Percentiles rank a stretch among this genome's conserved stretches.
These are phyloP conservation scores for Cryptoprocta ferox DNA, from an alignment of 2,797 vertebrate genomes.

Conservation along the genomic window DNA sequence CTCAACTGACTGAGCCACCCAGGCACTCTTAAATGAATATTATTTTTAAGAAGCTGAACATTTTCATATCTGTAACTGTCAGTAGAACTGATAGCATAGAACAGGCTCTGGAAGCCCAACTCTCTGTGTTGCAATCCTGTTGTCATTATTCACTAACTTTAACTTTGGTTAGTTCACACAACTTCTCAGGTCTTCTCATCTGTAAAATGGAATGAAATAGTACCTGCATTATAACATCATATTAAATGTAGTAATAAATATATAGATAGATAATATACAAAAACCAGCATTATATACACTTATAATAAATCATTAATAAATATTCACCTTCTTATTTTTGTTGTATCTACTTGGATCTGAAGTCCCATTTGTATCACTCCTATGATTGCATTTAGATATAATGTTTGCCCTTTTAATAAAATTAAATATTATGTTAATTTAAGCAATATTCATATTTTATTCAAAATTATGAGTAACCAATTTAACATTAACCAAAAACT, in stretches of 20 bases:
- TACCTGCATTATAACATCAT: not conserved
- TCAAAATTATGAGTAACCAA: not conserved
- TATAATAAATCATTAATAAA: not conserved
- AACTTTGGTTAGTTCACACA: not conserved
- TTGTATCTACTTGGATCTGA: not conserved
- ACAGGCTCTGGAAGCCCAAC: not conserved
- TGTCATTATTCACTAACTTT: not conserved
- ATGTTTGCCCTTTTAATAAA: not conserved
- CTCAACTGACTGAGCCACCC: no score
- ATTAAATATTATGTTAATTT: not conserved
- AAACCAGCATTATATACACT: not conserved
- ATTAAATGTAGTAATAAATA: not conserved
- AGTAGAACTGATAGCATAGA: not conserved
- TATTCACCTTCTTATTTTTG: not conserved
- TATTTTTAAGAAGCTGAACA: not conserved
- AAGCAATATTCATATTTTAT: not conserved
- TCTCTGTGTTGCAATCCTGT: not conserved
- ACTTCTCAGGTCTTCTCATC: not conserved
- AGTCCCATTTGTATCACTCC: not conserved
- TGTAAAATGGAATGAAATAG: not conserved
- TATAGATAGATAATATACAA: not conserved
- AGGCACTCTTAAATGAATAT: not conserved
- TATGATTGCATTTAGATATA: not conserved
- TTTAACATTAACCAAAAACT: not conserved
- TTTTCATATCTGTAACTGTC: not conserved